These are phyloP conservation scores for Silurus glanis DNA, from an alignment of 2,113 vertebrate genomes.

Conservation along the genomic window DNA sequence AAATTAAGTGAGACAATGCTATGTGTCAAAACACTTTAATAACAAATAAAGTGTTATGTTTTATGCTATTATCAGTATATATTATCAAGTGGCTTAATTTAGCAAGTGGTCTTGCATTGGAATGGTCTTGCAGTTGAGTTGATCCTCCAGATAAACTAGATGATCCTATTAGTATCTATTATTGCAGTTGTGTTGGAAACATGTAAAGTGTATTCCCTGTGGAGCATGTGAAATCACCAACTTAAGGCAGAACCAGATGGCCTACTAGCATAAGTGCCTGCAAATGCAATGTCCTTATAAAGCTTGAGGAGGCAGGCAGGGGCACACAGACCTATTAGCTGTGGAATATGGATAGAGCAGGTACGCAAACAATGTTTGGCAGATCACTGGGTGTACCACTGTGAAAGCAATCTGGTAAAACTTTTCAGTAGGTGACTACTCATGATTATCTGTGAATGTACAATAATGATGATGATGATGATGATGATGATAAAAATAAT, in stretches of 20 bases:
- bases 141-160: conserved; percentile 9
- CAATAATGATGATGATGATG: background rate
- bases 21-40: background rate
- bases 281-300: conserved; percentile 33
- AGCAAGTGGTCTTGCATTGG: background rate
- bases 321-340: conserved; percentile 7
- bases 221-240: conserved; percentile 21
- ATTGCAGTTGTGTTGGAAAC: conserved; percentile 26
- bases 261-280: conserved; percentile 13
- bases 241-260: conserved; percentile 29
- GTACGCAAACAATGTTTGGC: background rate
- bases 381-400: background rate
- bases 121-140: conserved; percentile 1
- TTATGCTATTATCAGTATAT: background rate
- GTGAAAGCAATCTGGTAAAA: background rate
- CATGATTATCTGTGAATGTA: background rate
- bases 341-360: conserved; percentile 5
- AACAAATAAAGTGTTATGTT: background rate
- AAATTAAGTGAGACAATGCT: background rate
- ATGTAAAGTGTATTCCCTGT: conserved; percentile 15
- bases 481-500: too few relatives aligned
- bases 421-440: background rate
- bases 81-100: background rate
- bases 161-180: conserved; percentile 21
- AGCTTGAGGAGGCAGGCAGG: conserved; percentile 1